A percentile compares a stretch with the other conserved stretches of the same genome.
These are phyloP conservation scores for Phallusia fumigata DNA, from an alignment of 23 tunicate genomes.

Conservation along the genomic window DNA sequence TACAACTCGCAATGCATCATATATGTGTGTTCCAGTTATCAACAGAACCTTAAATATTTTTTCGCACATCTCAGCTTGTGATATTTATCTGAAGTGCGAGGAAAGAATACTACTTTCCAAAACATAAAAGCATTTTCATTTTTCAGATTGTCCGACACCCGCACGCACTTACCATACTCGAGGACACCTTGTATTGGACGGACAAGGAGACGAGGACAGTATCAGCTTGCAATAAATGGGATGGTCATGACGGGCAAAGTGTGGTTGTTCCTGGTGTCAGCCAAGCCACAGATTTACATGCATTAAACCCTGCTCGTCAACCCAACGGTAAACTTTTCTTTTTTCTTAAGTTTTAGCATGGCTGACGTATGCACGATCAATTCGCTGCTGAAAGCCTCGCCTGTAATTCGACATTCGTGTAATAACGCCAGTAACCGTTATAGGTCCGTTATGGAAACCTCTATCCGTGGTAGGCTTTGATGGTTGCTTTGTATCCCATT, in stretches of 20 bases:
- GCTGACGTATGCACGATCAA: no score
- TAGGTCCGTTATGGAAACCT: no score
- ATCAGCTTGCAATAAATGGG: conserved; percentile 66
- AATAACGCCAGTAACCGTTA: no score
- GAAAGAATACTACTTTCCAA: no score
- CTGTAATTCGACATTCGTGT: no score
- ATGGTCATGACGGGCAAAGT: conserved; percentile 39
- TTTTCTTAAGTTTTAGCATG: no score
- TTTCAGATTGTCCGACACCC: conserved; percentile 67
- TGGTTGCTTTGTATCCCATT: no score
- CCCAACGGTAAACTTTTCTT: conserved; percentile 31
- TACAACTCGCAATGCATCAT: background rate
- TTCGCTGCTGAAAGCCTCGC: no score
- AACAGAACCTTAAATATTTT: background rate
- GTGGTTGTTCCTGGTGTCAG: conserved; percentile 36
- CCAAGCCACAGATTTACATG: conserved; percentile 43
- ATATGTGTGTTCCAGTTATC: background rate
- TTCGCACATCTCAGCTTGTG: no score
- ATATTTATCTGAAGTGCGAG: no score
- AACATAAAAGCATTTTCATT: background rate
- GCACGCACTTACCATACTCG: conserved; percentile 67
- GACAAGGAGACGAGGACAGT: conserved; percentile 57
- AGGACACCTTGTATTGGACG: conserved; percentile 80
- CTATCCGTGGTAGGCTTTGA: no score
- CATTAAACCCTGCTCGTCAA: conserved; percentile 81